phyloP scores from a whole-genome alignment of 1,140 invertebrate genomes.

The Aphidius ervi region DNA sequence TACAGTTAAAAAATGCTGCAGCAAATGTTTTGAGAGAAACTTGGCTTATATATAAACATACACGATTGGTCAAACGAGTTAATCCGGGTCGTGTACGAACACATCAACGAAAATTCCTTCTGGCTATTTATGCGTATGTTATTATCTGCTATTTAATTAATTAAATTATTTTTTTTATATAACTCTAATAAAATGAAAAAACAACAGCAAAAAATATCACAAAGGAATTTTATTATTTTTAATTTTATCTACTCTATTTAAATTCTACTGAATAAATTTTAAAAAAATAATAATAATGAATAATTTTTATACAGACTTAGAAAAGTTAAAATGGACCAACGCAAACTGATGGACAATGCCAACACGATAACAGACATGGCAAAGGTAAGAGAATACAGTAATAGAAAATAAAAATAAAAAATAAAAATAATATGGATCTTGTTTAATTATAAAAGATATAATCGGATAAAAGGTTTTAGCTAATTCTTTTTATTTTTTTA shows the following conservation, averaged over 20 bases:
- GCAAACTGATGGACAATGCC: conserved; percentile 98
- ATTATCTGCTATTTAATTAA: conserved; percentile 5
- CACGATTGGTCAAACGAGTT: conserved; percentile 94
- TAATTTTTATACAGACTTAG: conserved; percentile 71
- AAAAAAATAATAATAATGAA: conserved; percentile 25
- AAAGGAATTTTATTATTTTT: not conserved
- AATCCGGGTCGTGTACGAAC: conserved; percentile 92
- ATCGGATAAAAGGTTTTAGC: not conserved
- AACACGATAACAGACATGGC: conserved; percentile 99
- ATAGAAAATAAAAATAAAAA: not conserved
- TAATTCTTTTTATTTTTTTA: too few relatives aligned
- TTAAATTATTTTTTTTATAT: not conserved
- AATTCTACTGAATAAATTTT: conserved; percentile 10
- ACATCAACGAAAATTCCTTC: conserved; percentile 98
- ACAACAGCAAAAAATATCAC: not conserved
- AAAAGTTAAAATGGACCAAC: conserved; percentile 99
- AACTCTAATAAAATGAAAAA: not conserved
- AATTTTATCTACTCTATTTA: not conserved
- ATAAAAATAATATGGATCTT: not conserved
- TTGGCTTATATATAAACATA: conserved; percentile 99
- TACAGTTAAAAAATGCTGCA: conserved; percentile 97
- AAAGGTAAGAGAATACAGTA: conserved; percentile 71
- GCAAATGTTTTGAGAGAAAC: conserved; percentile 99
- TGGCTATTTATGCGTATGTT: conserved; percentile 98
- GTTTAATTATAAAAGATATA: not conserved